Percentiles rank a stretch among this genome's conserved stretches.
phyloP scores from a whole-genome alignment of 2,797 vertebrate genomes.

The Betta splendens region DNA sequence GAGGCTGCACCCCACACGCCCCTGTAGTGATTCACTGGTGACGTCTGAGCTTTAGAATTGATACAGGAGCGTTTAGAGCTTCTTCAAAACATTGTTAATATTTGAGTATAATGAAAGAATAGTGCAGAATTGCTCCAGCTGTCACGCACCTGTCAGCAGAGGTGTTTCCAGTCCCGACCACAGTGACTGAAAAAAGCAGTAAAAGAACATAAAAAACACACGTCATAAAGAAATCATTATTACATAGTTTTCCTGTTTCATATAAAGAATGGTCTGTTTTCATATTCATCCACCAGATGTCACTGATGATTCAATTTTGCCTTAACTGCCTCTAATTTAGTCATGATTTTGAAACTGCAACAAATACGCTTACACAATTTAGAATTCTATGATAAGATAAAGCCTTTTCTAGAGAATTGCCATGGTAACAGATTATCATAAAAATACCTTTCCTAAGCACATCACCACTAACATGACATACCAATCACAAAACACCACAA shows the following conservation, averaged over 20 bases:
- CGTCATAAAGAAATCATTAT: slow-evolving; percentile 14
- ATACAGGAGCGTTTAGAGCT: background rate
- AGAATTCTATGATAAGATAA: background rate
- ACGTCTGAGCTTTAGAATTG: background rate
- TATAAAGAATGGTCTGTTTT: background rate
- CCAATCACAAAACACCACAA: no score
- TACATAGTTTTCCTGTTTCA: background rate
- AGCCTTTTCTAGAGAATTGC: background rate
- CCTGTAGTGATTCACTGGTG: background rate
- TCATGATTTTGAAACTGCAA: background rate
- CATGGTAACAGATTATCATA: background rate
- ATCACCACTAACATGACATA: no score
- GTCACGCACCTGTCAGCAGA: slow-evolving; percentile 76
- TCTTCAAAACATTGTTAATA: no score
- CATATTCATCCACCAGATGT: slow-evolving; percentile 68
- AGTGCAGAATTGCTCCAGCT: background rate
- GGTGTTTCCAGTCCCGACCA: slow-evolving; percentile 63
- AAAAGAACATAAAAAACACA: slow-evolving; percentile 19
- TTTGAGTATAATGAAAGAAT: background rate
- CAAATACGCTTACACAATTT: background rate
- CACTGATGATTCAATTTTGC: slow-evolving; percentile 29
- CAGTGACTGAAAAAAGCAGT: slow-evolving; percentile 66
- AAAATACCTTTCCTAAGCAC: background rate
- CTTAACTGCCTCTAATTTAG: background rate
- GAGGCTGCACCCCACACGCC: background rate